Percentiles rank a stretch among this genome's conserved stretches.
These are phyloP conservation scores for Drepanosiphum platanoidis DNA, from an alignment of 2,888 invertebrate species.

Conservation along the genomic window DNA sequence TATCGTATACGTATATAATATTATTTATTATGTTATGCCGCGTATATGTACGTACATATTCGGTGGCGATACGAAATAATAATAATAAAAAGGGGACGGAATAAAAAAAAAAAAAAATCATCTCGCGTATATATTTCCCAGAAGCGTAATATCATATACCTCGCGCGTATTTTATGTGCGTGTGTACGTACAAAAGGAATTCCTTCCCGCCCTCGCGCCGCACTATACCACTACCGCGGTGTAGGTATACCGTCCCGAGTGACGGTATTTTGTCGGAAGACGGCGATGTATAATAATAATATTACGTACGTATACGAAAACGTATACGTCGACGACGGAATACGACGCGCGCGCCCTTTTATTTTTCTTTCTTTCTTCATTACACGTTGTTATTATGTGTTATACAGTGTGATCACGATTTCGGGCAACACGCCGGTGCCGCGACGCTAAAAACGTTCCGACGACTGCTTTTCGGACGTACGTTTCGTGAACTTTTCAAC, in stretches of 20 bases:
- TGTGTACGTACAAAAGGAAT: constrained; percentile 16
- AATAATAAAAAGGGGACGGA: constrained; percentile 11
- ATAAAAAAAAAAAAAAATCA: background rate
- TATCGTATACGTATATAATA: background rate
- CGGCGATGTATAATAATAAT: too few relatives aligned
- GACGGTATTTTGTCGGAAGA: constrained; percentile 21
- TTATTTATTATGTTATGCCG: too few relatives aligned
- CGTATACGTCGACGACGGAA: background rate
- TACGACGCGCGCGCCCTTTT: constrained; percentile 9
- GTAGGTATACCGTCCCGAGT: background rate
- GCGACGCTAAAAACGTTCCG: too few relatives aligned
- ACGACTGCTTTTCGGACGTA: too few relatives aligned
- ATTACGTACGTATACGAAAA: too few relatives aligned
- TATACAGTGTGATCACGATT: too few relatives aligned
- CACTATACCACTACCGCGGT: background rate
- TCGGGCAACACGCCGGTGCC: too few relatives aligned
- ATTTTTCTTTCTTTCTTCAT: background rate
- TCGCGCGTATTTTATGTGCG: background rate
- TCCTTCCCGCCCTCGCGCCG: constrained; percentile 4
- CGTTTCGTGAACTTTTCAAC: too few relatives aligned
- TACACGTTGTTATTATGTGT: too few relatives aligned
- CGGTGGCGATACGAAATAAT: constrained; percentile 13
- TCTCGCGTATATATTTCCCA: constrained; percentile 24
- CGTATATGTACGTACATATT: background rate
- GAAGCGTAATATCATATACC: background rate